Evolutionary conservation across 2,797 vertebrate genomes (phyloP).

Genomic region (Poeciliopsis turneri): DNA sequence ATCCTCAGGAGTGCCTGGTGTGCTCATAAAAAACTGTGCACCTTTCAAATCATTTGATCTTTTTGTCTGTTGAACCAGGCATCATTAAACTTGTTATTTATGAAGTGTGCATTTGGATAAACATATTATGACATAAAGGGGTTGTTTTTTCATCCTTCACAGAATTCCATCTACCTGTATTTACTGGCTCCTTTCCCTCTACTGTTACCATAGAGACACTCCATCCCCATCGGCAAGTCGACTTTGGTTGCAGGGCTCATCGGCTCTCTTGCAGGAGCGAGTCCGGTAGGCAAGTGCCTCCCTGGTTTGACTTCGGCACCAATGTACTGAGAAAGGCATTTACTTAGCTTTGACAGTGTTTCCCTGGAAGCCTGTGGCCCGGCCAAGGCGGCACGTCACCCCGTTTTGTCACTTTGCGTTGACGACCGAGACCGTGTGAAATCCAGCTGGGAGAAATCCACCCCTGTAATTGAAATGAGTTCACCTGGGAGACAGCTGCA

Average conservation of each 20-base stretch:
- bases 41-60: constrained; percentile 3
- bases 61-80: neutral
- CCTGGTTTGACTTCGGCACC: constrained; percentile 65
- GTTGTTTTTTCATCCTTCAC: constrained; percentile 57
- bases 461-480: constrained; percentile 78
- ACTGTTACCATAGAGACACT: constrained; percentile 86
- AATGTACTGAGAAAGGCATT: constrained; percentile 59
- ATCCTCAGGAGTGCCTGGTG: neutral
- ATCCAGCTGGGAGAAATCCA: constrained; percentile 71
- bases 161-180: constrained; percentile 81
- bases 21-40: neutral
- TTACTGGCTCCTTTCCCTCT: constrained; percentile 69
- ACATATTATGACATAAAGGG: constrained; percentile 52
- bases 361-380: constrained; percentile 70
- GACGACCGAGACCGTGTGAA: constrained; percentile 71
- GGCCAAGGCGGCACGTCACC: constrained; percentile 49
- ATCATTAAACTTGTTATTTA: constrained; percentile 1
- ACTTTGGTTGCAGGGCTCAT: constrained; percentile 77
- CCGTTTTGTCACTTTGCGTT: constrained; percentile 67
- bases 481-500: constrained; percentile 76
- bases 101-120: constrained; percentile 26
- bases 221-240: constrained; percentile 76
- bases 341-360: constrained; percentile 68
- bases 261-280: constrained; percentile 71
- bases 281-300: constrained; percentile 73